Evolutionary conservation across 53 echinoderm and acorn worm genomes (phyloP), one percentile per base, ranked within the genome.

Genomic region (Antedon mediterranea): DNA sequence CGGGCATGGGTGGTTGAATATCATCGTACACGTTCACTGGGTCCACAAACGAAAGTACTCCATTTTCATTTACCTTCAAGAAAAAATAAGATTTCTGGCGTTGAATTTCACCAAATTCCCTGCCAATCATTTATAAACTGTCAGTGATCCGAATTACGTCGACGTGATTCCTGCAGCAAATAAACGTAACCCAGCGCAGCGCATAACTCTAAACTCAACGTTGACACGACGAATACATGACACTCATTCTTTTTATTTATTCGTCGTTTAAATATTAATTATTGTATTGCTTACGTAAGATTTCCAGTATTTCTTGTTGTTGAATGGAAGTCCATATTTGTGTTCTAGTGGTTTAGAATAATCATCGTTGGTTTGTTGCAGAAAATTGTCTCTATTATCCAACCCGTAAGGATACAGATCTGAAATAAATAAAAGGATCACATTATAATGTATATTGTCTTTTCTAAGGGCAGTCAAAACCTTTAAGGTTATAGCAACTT

Each of bases 61-160:
- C 98, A 43, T 98, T 98, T 76, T 92, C 91, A 31, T 98, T 98
- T n/a, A 93, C 83, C 98, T 93, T n/a, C n/a, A 73, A 18, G 2
- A 3, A 57, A 57, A 57, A 57, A 11, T 34, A 27, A 31, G 26
- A 9, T 20, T 77, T 32, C 31, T 29, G 18, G 30, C 30, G 20
- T 33, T 77, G 9, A 77, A 77, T 26, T 34, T 18, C 77, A 18
- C 37, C 32, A 20, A 77, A 43, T 78, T 30, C 0, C 0, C n/a
- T 0, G 42, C 0, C 18, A 71, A 9, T 44, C 34, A 28, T 15
- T 15, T 74, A 15, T 74, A 74, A 20, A 29, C 26, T n/a, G n/a
- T n/a, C n/a, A n/a, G n/a, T n/a, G 18, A 74, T 74, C 29, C 74
- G 75, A 29, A 74, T 23, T n/a, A 29, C 28, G 29, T 74, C 26